A percentile compares a stretch with the other conserved stretches of the same genome.
These are phyloP conservation scores for Orchesella cincta DNA, from an alignment of 1,140 invertebrate genomes.

Conservation along the genomic window DNA sequence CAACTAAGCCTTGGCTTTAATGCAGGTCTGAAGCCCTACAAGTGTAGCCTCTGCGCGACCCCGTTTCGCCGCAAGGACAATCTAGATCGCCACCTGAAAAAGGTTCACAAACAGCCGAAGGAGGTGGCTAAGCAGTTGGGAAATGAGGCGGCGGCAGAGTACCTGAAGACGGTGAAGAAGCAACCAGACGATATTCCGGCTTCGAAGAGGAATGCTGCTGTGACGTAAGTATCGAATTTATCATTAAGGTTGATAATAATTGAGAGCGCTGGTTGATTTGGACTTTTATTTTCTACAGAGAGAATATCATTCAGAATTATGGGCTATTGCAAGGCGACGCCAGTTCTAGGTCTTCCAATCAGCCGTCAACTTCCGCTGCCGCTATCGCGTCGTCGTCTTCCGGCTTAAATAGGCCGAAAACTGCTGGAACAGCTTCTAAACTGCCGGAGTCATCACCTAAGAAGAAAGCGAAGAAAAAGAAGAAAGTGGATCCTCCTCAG, in stretches of 20 bases:
- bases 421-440: too few species aligned
- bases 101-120: conserved; percentile 63
- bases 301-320: too few species aligned
- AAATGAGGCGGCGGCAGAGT: conserved; percentile 40
- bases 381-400: not conserved
- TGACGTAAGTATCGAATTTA: not conserved
- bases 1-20: not conserved
- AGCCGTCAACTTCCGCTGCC: not conserved
- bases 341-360: too few species aligned
- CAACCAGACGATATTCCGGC: not conserved
- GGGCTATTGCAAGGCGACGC: too few species aligned
- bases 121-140: conserved; percentile 42
- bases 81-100: conserved; percentile 65
- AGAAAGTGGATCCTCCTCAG: not conserved
- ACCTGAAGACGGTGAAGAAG: conserved; percentile 31
- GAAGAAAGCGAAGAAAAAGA: not conserved
- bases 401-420: too few species aligned
- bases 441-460: too few species aligned
- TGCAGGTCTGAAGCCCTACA: conserved; percentile 62
- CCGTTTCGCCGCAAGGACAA: conserved; percentile 67
- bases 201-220: not conserved
- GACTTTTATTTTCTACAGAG: too few species aligned
- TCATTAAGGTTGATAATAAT: too few species aligned
- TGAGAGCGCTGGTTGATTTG: too few species aligned
- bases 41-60: conserved; percentile 63